Evolutionary conservation across 2,888 invertebrate genomes (phyloP), one percentile per base, ranked within the genome.

Genomic region (Eubasilissa splendida): DNA sequence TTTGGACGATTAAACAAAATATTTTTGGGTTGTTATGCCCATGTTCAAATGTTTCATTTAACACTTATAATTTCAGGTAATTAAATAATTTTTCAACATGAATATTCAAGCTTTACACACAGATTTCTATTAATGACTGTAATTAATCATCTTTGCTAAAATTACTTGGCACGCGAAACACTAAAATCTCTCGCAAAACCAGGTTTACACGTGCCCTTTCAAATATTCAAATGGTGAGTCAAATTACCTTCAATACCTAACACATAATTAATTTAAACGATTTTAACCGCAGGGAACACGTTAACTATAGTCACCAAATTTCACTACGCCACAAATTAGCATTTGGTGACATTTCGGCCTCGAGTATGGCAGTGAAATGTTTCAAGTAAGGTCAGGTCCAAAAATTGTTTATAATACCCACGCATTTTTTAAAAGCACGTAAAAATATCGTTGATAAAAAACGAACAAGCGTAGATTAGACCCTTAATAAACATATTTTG

Each of bases 401-500:
- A 66, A 66, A 50, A 50, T n/a, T 50, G 42, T 66, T 63, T 50
- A n/a, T 66, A 31, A 12, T 33, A 33, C 14, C 63, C 50, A n/a
- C 33, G 42, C 66, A 58, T 58, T 58, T 58, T 58, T 58, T 10
- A n/a, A n/a, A 58, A 11, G 12, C 58, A 58, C n/a, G 66, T 42
- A 9, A 42, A 50, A 66, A 42, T 42, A 66, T 42, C 42, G 33
- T 50, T 66, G 66, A 66, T 66, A 66, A 65, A 42, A 12, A 65
- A 66, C 3, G n/a, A 66, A 66, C 63, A 63, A 33, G 14, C 66
- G 33, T 14, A 52, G 66, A 66, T 66, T 66, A 66, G 42, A 66
- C 66, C 8, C 42, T 66, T 66, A 33, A 66, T 66, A 66, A 66
- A 66, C 66, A 66, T 66, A 12, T 66, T 66, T 50, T 50, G 66